Percentiles rank a stretch among this genome's conserved stretches.
Evolutionary conservation across 2,113 vertebrate genomes (phyloP).

Genomic region (Cynoglossus semilaevis): DNA sequence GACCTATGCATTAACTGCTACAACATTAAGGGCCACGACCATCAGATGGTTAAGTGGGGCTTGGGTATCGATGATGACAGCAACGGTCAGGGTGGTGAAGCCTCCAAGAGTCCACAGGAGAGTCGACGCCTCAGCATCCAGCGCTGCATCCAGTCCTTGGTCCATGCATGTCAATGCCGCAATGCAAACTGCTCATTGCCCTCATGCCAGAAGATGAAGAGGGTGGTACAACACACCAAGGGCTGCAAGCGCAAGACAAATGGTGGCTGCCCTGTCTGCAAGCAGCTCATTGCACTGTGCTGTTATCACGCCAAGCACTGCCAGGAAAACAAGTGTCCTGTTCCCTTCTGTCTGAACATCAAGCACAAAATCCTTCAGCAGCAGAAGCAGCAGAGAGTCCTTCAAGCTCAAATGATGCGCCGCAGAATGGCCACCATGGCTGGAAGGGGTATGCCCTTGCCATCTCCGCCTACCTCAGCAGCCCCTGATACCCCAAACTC

Average conservation of each 20-base stretch:
- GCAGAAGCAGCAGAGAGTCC: constrained; percentile 96
- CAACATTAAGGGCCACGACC: constrained; percentile 92
- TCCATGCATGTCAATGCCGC: constrained; percentile 97
- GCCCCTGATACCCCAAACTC: constrained; percentile 88
- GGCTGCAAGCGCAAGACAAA: constrained; percentile 99
- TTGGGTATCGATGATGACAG: constrained; percentile 94
- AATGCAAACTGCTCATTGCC: constrained; percentile 97
- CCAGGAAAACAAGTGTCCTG: constrained; percentile 99
- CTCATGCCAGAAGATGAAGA: constrained; percentile 99
- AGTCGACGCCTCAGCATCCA: constrained; percentile 97
- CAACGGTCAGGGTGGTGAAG: constrained; percentile 86
- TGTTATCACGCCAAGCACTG: constrained; percentile 99
- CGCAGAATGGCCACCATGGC: constrained; percentile 99
- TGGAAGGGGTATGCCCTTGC: constrained; percentile 90
- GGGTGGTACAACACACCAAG: constrained; percentile 98
- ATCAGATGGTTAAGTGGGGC: constrained; percentile 99
- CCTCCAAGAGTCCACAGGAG: constrained; percentile 97
- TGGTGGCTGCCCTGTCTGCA: constrained; percentile 96
- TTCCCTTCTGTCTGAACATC: constrained; percentile 99
- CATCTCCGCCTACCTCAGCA: constrained; percentile 93
- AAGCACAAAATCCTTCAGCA: constrained; percentile 98
- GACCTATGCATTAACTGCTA: constrained; percentile 99
- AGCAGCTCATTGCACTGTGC: constrained; percentile 97
- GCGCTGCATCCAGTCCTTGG: constrained; percentile 97
- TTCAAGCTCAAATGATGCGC: constrained; percentile 97